Base-by-base conservation (phyloP, 2,888 invertebrate species). In the Aleiodes alternator region DNA sequence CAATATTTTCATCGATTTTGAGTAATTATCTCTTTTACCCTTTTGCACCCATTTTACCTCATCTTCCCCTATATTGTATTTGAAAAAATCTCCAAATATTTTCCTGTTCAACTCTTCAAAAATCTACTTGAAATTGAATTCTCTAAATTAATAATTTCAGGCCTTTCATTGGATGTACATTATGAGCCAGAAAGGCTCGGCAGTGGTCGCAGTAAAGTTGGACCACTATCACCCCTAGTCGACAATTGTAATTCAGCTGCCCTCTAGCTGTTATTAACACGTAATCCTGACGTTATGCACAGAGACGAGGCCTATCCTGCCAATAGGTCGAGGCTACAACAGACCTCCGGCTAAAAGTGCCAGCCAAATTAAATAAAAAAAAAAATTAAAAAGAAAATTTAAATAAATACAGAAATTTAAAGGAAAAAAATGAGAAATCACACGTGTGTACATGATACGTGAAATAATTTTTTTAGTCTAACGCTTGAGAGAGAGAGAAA, bases 201-300 rank as follows among this genome's bases (percentile, higher is more conserved):
- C 78, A 84, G 87, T 69, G 94, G 94, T 75, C 93, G 94, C 85
- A 94, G 94, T 85, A 94, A 94, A 84, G 93, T 94, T 66, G 95
- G 95, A 83, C 93, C 95, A 38, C 91, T 95, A 88, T 95, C 95
- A 82, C 95, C 96, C 78, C 92, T 96, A 83, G 95, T 96, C 92
- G 95, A 94, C 88, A 93, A 85, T 83, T 87, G 93, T 77, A 94
- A 94, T 89, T 94, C 94, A 11, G 94, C 94, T 80, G 93, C 94
- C 83, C 94, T 94, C 91, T 94, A 94, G 92, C 90, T 84, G 80
- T 79, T 78, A 76, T 74, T 76, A 34, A 76, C 72, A 55, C 73
- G 75, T 76, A 76, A 76, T 56, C 43, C 72, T 59, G 75, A 73
- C 75, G 78, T 66, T 59, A 78, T 61, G 31, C 72, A 76, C 76